Percentiles rank a stretch among this genome's conserved stretches.
phyloP scores from a whole-genome alignment of 2,888 invertebrate genomes.

The Oscheius sp. region DNA sequence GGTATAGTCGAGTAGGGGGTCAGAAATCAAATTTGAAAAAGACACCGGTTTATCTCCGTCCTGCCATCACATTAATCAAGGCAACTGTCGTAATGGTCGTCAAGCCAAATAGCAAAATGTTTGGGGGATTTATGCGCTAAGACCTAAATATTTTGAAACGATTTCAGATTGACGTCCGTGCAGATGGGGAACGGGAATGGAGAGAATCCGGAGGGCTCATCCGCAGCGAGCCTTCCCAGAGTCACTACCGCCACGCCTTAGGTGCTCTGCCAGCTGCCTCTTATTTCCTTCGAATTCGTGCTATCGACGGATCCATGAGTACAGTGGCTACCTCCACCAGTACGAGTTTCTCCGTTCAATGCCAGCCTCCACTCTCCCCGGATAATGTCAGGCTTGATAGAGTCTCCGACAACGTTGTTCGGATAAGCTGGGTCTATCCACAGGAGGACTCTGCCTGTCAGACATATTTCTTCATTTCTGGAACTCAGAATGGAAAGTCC shows the following conservation, averaged over 20 bases:
- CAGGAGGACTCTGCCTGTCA: constrained; percentile 56
- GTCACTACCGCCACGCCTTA: constrained; percentile 37
- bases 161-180: constrained; percentile 52
- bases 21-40: constrained; percentile 7
- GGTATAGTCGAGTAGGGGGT: constrained; percentile 40
- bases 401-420: constrained; percentile 44
- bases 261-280: constrained; percentile 45
- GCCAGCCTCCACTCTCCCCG: constrained; percentile 54
- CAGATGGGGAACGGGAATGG: constrained; percentile 52
- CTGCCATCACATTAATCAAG: constrained; percentile 20
- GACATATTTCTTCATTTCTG: constrained; percentile 65
- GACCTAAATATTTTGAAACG: neutral
- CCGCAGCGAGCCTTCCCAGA: constrained; percentile 41
- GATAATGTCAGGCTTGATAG: constrained; percentile 56
- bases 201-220: constrained; percentile 40
- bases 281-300: constrained; percentile 60
- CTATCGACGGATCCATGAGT: constrained; percentile 44
- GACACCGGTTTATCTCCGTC: constrained; percentile 6
- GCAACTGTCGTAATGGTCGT: constrained; percentile 8
- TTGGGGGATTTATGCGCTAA: neutral
- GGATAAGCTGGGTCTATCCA: constrained; percentile 56
- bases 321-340: constrained; percentile 57
- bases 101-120: constrained; percentile 3
- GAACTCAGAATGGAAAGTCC: constrained; percentile 48
- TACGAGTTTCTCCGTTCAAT: constrained; percentile 55